Base-by-base conservation (phyloP, 1,140 invertebrate species). In the Scaptomyza pallida region DNA sequence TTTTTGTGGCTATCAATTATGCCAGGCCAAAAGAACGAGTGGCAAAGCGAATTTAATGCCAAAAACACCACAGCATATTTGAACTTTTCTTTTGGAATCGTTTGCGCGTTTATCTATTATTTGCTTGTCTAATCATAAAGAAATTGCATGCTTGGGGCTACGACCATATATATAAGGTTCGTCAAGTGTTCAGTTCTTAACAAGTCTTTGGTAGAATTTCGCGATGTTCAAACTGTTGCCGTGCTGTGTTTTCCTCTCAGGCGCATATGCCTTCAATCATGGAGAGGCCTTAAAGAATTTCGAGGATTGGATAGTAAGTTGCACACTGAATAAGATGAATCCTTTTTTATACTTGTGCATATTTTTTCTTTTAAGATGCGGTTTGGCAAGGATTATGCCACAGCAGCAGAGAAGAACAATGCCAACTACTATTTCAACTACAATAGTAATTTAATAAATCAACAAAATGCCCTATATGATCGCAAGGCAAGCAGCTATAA, bases 401-500 rank as follows among this genome's bases (percentile, higher is more conserved):
- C 16, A 1, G 0, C 23, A 0, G 41, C 60, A 5, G 68, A 82
- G 1, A 2, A 16, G 2, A 69, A 51, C 41, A 63, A 51, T 52
- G 80, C 89, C 19, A 73, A 73, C n/a, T 90, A 72, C 16, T 91
- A 72, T 21, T 91, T 69, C 40, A 56, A 50, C 47, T 89, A 89
- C 21, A 90, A 91, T 26, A 72, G 56, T 8, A 78, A 78, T 5
- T 30, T 75, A 51, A 78, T 89, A 8, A 37, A 23, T 0, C 60
- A 78, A 10, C 74, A 91, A 5, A 91, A 91, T 65, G 43, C 35
- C 5, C 43, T 59, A 16, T 72, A 51, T 2, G 73, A 76, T 45
- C 59, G 83, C 2, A 73, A 75, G 5, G 41, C 33, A 5, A 78
- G 37, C 17, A 75, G 65, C n/a, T 91, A 65, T 44, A 60, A 47